phyloP scores from a whole-genome alignment of 2,113 vertebrate genomes.

The Plecotus auritus region DNA sequence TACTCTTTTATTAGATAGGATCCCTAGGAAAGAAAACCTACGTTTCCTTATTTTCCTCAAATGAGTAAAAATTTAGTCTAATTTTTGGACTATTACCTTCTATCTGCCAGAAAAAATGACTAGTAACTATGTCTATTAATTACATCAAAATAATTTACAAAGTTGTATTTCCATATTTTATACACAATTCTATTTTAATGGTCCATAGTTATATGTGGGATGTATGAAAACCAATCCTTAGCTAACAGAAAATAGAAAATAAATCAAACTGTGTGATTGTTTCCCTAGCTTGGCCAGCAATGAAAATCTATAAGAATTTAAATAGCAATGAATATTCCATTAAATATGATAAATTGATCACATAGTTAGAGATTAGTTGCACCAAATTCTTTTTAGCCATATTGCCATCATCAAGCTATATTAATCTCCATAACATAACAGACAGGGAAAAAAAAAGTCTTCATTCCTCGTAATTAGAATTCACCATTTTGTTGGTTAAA shows the following conservation, averaged over 20 bases:
- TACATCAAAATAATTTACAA: slow-evolving; percentile 12
- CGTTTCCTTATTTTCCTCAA: background rate
- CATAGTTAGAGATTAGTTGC: background rate
- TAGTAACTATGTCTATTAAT: background rate
- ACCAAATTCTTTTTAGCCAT: background rate
- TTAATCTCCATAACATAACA: background rate
- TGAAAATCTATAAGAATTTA: background rate
- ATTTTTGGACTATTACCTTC: background rate
- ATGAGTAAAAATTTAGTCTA: background rate
- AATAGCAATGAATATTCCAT: background rate
- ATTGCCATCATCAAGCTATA: slow-evolving; percentile 1
- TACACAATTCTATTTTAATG: slow-evolving; percentile 9
- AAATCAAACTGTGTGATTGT: background rate
- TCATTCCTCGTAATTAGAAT: background rate
- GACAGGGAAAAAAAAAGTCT: background rate
- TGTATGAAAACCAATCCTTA: background rate
- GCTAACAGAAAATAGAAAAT: background rate
- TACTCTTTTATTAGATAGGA: no score
- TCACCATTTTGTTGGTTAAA: slow-evolving; percentile 31
- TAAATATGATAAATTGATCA: slow-evolving; percentile 48
- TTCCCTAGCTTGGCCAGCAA: background rate
- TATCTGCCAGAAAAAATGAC: background rate
- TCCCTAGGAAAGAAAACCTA: background rate
- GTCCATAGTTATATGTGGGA: background rate
- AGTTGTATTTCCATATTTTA: background rate